Percentiles rank a stretch among this genome's conserved stretches.
These are phyloP conservation scores for Chrysocyon brachyurus DNA, from an alignment of 2,797 vertebrate genomes.

Conservation along the genomic window DNA sequence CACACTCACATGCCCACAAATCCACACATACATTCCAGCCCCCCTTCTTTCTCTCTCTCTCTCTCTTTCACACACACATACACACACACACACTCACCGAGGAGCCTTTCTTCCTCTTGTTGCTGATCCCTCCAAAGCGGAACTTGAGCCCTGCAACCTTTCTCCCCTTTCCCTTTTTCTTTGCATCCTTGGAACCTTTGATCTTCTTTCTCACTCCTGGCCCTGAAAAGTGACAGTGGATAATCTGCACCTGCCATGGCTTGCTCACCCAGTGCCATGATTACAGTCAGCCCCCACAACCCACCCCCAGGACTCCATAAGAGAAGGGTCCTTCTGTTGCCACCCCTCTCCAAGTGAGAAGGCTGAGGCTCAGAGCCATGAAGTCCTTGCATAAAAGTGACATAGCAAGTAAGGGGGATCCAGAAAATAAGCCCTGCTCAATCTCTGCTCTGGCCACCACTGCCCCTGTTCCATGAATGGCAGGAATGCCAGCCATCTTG, in stretches of 20 bases:
- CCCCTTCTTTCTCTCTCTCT: no score
- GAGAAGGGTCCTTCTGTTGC: rapidly evolving
- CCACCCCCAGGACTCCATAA: rapidly evolving
- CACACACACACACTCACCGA: constrained; percentile 89
- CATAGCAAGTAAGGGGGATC: neutral
- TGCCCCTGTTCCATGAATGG: neutral
- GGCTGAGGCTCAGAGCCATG: neutral
- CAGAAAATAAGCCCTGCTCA: rapidly evolving
- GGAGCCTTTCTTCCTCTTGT: constrained; percentile 97
- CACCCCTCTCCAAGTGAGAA: neutral
- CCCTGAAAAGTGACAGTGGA: constrained; percentile 86
- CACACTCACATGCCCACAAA: rapidly evolving
- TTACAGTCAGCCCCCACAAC: neutral
- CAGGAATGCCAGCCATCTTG: neutral
- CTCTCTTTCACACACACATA: no score
- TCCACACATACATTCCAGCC: neutral
- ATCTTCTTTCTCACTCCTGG: constrained; percentile 96
- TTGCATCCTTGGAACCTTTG: constrained; percentile 94
- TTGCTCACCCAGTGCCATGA: rapidly evolving
- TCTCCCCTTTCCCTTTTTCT: constrained; percentile 97
- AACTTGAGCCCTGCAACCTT: constrained; percentile 93
- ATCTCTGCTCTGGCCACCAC: neutral
- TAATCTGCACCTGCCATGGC: rapidly evolving
- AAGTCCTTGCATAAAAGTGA: no score
- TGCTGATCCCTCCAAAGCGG: constrained; percentile 93